Evolutionary conservation across 2,113 vertebrate species (phyloP).

Genomic region (Trochalopteron elliotii): DNA sequence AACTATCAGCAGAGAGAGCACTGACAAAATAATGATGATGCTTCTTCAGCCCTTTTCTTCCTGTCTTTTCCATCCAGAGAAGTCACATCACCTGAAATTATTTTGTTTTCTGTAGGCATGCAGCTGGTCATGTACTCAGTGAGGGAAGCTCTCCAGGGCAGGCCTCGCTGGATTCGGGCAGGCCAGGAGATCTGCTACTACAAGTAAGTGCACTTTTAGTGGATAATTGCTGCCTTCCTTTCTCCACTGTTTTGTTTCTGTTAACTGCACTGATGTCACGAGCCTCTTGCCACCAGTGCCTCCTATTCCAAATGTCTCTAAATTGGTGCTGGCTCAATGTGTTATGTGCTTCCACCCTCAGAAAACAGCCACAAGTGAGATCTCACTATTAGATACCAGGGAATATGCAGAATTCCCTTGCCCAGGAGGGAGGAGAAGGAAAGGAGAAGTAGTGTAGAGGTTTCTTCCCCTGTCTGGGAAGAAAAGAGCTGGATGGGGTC

Average conservation of each 20-base stretch:
- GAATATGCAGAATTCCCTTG: background rate
- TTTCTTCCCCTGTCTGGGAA: background rate
- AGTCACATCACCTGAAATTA: background rate
- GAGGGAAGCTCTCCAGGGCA: constrained; percentile 86
- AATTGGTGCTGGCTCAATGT: background rate
- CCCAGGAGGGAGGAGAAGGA: background rate
- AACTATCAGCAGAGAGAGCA: background rate
- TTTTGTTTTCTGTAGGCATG: constrained; percentile 81
- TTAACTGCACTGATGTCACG: background rate
- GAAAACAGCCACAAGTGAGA: background rate
- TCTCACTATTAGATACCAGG: background rate
- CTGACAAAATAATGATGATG: background rate
- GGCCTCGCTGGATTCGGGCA: constrained; percentile 82
- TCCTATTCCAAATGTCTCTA: background rate
- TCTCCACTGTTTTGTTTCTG: background rate
- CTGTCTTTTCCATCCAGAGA: background rate
- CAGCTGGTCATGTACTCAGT: constrained; percentile 91
- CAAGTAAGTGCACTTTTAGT: constrained; percentile 76
- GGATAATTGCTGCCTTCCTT: background rate
- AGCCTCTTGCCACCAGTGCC: background rate
- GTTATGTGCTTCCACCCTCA: background rate
- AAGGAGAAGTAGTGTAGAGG: background rate
- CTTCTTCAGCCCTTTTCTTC: background rate
- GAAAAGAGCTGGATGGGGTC: background rate
- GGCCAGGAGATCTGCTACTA: constrained; percentile 92